Evolutionary conservation across 1,140 invertebrate genomes (phyloP).

Genomic region (Drosophila funebris): DNA sequence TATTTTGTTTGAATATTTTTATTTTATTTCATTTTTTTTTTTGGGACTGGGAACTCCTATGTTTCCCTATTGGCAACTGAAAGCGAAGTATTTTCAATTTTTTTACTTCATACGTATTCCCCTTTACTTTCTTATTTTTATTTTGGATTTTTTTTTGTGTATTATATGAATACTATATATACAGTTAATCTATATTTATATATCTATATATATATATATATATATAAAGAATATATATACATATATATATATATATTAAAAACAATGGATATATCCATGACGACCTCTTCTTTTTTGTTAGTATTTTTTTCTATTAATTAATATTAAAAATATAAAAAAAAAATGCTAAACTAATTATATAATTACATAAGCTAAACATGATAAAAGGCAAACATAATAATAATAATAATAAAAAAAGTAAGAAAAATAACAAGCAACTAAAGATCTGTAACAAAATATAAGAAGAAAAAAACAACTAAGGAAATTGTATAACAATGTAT

Average conservation of each 20-base stretch:
- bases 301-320: conserved; percentile 77
- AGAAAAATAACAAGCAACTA: conserved; percentile 33
- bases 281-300: conserved; percentile 78
- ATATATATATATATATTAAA: conserved; percentile 21
- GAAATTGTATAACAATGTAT: conserved; percentile 81
- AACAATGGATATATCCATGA: conserved; percentile 55
- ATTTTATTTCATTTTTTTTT: neutral
- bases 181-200: conserved; percentile 24
- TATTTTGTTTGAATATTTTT: conserved; percentile 3
- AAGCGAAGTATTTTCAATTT: conserved; percentile 3
- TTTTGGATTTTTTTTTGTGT: conserved; percentile 33
- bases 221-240: conserved; percentile 7
- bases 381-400: conserved; percentile 15
- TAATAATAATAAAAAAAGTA: conserved; percentile 19
- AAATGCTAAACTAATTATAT: conserved; percentile 53
- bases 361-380: conserved; percentile 50
- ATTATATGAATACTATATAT: conserved; percentile 48
- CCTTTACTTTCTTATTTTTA: neutral
- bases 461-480: conserved; percentile 63
- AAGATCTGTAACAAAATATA: conserved; percentile 45
- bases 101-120: neutral
- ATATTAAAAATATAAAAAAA: conserved; percentile 56
- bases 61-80: conserved; percentile 1
- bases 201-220: conserved; percentile 1
- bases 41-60: neutral